Percentiles rank a stretch among this genome's conserved stretches.
Evolutionary conservation across 2,888 invertebrate species (phyloP).

Genomic region (Galeopsomyia nigrocyanea): DNA sequence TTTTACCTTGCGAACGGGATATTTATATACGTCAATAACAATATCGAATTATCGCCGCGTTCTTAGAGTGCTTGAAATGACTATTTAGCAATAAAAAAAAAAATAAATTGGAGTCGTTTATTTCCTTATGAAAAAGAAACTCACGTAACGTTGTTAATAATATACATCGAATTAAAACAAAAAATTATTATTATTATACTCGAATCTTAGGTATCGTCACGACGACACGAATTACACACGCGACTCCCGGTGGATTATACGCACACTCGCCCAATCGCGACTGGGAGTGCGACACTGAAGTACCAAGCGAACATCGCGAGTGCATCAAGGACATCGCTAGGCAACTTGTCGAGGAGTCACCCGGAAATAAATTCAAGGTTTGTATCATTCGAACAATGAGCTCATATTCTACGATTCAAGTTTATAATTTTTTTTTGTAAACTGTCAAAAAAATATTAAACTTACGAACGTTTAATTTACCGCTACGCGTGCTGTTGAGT

Average conservation of each 20-base stretch:
- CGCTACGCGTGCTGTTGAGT: constrained; percentile 29
- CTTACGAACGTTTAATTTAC: too few relatives aligned
- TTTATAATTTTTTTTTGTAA: too few relatives aligned
- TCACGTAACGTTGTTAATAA: too few relatives aligned
- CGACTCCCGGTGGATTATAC: constrained; percentile 75
- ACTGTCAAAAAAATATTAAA: constrained; percentile 17
- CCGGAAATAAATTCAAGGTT: constrained; percentile 75
- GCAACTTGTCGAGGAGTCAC: constrained; percentile 75
- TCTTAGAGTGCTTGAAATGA: too few relatives aligned
- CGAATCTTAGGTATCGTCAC: constrained; percentile 73
- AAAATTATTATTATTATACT: background rate
- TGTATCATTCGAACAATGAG: background rate
- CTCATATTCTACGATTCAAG: too few relatives aligned
- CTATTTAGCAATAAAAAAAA: too few relatives aligned
- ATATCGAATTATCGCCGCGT: too few relatives aligned
- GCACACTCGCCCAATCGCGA: constrained; percentile 72
- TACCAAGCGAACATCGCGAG: constrained; percentile 59
- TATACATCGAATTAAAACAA: background rate
- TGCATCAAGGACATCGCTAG: constrained; percentile 75
- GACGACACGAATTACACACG: constrained; percentile 77
- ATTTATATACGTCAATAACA: too few relatives aligned
- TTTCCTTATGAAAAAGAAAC: too few relatives aligned
- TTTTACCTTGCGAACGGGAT: background rate
- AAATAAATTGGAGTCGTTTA: too few relatives aligned
- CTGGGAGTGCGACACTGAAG: constrained; percentile 74